phyloP scores from a whole-genome alignment of 2,113 vertebrate species.

The Thunnus maccoyii region DNA sequence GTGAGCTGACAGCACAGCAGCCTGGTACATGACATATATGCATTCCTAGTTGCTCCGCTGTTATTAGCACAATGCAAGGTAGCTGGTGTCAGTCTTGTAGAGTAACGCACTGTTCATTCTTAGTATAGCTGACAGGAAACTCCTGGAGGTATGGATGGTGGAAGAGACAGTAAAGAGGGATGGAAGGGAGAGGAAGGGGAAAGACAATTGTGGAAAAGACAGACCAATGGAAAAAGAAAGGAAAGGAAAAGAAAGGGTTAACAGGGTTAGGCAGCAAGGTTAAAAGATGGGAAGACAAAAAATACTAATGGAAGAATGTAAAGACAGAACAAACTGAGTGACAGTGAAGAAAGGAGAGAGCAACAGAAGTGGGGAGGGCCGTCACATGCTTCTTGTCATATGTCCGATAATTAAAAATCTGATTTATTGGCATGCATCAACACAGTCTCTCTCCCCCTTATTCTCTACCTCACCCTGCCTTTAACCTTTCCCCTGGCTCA shows the following conservation, averaged over 20 bases:
- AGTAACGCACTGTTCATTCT: slow-evolving; percentile 78
- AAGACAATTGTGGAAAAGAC: neutral
- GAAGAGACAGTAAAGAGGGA: neutral
- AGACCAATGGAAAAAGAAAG: neutral
- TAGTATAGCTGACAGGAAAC: slow-evolving; percentile 88
- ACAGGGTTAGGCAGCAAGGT: neutral
- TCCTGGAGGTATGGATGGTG: slow-evolving; percentile 74
- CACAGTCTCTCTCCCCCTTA: slow-evolving; percentile 27
- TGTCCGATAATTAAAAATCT: slow-evolving; percentile 93
- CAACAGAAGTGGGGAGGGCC: slow-evolving; percentile 42
- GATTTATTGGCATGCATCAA: slow-evolving; percentile 89
- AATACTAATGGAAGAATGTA: slow-evolving; percentile 6
- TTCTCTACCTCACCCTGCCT: slow-evolving; percentile 65
- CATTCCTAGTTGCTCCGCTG: slow-evolving; percentile 73
- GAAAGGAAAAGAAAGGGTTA: neutral
- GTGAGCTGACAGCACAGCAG: slow-evolving; percentile 59
- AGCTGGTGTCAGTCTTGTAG: slow-evolving; percentile 68
- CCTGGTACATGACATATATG: slow-evolving; percentile 67
- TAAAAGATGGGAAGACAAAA: neutral
- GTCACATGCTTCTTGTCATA: slow-evolving; percentile 88
- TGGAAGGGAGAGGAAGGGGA: neutral
- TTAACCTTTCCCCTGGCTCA: slow-evolving; percentile 89
- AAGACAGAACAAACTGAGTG: slow-evolving; percentile 7
- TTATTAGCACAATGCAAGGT: slow-evolving; percentile 76
- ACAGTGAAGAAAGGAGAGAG: neutral